phyloP scores from a whole-genome alignment of 2,888 invertebrate species.

The Agriopis leucophaearia region DNA sequence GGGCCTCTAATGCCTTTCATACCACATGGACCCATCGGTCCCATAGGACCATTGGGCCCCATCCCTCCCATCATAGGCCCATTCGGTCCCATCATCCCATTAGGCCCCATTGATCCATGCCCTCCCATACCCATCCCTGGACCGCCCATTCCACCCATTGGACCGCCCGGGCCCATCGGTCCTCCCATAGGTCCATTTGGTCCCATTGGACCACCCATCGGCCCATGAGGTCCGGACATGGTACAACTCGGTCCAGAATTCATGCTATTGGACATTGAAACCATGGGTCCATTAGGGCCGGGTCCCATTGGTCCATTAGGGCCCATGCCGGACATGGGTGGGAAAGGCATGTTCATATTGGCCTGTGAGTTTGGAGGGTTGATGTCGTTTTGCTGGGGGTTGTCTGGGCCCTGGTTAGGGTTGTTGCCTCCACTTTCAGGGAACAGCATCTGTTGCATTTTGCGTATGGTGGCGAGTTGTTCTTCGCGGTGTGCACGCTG shows the following conservation, averaged over 20 bases:
- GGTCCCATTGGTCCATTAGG: slow-evolving; percentile 78
- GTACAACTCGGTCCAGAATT: slow-evolving; percentile 81
- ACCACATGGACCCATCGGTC: slow-evolving; percentile 83
- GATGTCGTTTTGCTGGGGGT: slow-evolving; percentile 68
- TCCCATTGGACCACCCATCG: slow-evolving; percentile 68
- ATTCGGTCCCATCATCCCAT: slow-evolving; percentile 53
- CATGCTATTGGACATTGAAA: slow-evolving; percentile 79
- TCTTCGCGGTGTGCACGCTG: slow-evolving; percentile 97
- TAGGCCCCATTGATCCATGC: slow-evolving; percentile 63
- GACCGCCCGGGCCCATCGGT: slow-evolving; percentile 77
- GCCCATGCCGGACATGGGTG: slow-evolving; percentile 76
- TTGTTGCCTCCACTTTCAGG: slow-evolving; percentile 89
- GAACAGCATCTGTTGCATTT: slow-evolving; percentile 97
- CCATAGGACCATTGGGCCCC: slow-evolving; percentile 82
- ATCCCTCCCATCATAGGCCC: slow-evolving; percentile 75
- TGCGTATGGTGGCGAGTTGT: slow-evolving; percentile 95
- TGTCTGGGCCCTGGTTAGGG: slow-evolving; percentile 67
- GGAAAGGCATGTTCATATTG: slow-evolving; percentile 77
- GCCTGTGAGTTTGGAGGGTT: slow-evolving; percentile 77
- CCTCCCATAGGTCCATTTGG: slow-evolving; percentile 68
- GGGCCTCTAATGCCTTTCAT: slow-evolving; percentile 82
- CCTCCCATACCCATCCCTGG: slow-evolving; percentile 69
- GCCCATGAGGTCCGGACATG: slow-evolving; percentile 71
- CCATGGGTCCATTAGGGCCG: slow-evolving; percentile 80
- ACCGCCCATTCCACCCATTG: slow-evolving; percentile 55